phyloP scores from a whole-genome alignment of 2,797 vertebrate genomes.

The Etheostoma perlongum region DNA sequence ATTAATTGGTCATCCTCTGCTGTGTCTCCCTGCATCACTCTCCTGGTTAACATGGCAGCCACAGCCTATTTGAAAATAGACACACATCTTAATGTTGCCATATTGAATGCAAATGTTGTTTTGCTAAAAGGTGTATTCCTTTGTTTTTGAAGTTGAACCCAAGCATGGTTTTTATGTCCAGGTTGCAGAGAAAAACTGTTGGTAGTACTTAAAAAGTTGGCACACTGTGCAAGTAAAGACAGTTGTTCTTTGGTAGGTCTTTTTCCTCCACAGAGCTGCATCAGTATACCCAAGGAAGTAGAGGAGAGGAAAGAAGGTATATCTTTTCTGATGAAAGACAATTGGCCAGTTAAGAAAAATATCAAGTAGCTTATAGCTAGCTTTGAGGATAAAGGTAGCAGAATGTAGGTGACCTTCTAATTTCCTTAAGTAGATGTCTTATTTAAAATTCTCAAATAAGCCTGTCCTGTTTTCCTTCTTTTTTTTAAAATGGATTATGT shows the following conservation, averaged over 20 bases:
- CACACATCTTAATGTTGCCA: conserved; percentile 18
- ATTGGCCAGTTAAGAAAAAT: conserved; percentile 19
- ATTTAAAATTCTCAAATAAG: conserved; percentile 32
- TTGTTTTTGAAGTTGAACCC: background rate
- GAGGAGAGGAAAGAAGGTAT: background rate
- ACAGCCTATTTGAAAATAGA: conserved; percentile 6
- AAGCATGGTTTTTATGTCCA: conserved; percentile 27
- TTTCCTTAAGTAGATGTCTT: conserved; percentile 18
- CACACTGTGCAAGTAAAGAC: conserved; percentile 18
- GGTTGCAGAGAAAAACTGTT: conserved; percentile 1
- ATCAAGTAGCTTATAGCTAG: conserved; percentile 24
- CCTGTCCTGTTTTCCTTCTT: background rate
- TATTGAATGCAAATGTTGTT: conserved; percentile 7
- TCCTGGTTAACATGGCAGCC: conserved; percentile 36
- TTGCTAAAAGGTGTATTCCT: background rate
- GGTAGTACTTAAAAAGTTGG: conserved; percentile 42
- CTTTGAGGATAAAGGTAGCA: conserved; percentile 19
- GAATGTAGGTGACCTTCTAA: conserved; percentile 22
- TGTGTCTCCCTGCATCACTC: conserved; percentile 18
- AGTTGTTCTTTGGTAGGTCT: background rate
- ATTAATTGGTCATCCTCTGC: conserved; percentile 50
- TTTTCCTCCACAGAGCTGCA: background rate
- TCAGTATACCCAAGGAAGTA: background rate
- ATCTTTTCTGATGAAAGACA: conserved; percentile 19
- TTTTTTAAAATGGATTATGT: conserved; percentile 11